A percentile compares a stretch with the other conserved stretches of the same genome.
Evolutionary conservation across 1,140 invertebrate genomes (phyloP).

Genomic region (Spodoptera frugiperda): DNA sequence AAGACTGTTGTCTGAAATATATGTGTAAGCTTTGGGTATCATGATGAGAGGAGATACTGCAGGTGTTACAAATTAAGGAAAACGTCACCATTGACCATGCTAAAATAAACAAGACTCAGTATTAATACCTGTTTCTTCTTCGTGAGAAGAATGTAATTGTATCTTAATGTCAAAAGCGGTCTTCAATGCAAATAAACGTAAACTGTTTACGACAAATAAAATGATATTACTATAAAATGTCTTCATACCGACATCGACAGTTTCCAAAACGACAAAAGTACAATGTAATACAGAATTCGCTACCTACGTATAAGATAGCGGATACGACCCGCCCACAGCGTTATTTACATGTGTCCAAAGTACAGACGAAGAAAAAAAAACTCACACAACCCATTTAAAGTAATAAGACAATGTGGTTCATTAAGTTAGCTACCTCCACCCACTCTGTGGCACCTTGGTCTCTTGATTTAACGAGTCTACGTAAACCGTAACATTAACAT

Average conservation of each 20-base stretch:
- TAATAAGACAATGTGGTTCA: slow-evolving; percentile 81
- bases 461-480: slow-evolving; percentile 39
- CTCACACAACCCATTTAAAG: slow-evolving; percentile 73
- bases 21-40: too few relatives aligned
- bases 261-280: slow-evolving; percentile 33
- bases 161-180: too few relatives aligned
- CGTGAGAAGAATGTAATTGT: too few relatives aligned
- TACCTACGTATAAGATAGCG: slow-evolving; percentile 60
- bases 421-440: slow-evolving; percentile 72
- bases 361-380: slow-evolving; percentile 64
- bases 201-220: too few relatives aligned
- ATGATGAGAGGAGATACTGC: too few relatives aligned
- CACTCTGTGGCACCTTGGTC: slow-evolving; percentile 65
- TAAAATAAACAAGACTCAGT: too few relatives aligned
- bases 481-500: slow-evolving; percentile 46
- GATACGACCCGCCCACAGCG: slow-evolving; percentile 69
- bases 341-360: slow-evolving; percentile 69
- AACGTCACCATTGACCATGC: too few relatives aligned
- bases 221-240: neutral
- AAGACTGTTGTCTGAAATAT: too few relatives aligned
- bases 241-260: neutral
- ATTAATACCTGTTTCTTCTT: too few relatives aligned
- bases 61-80: too few relatives aligned
- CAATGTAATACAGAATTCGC: slow-evolving; percentile 43
- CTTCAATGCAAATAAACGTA: too few relatives aligned